These are phyloP conservation scores for Sebastes minor DNA, from an alignment of 2,797 vertebrate genomes.

Conservation along the genomic window DNA sequence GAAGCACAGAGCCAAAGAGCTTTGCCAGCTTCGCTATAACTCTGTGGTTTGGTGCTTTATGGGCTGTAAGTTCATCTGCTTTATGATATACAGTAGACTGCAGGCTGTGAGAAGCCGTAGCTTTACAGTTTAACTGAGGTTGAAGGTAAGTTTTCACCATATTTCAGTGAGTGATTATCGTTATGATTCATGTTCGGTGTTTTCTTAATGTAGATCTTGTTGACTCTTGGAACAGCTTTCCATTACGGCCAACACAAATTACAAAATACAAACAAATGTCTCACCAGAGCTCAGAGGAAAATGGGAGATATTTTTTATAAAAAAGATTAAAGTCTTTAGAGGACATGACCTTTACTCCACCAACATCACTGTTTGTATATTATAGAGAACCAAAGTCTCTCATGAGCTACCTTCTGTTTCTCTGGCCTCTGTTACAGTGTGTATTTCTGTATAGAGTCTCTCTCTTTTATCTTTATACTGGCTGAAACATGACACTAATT, in stretches of 20 bases:
- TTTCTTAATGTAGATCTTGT: neutral
- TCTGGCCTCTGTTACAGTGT: neutral
- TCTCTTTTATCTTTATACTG: neutral
- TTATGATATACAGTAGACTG: constrained; percentile 38
- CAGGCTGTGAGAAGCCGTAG: constrained; percentile 13
- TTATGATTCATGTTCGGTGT: neutral
- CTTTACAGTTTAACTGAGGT: constrained; percentile 10
- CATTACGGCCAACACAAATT: neutral
- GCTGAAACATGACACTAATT: neutral
- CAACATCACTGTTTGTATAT: neutral
- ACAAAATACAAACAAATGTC: neutral
- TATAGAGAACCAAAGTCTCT: neutral
- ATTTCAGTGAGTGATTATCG: constrained; percentile 14
- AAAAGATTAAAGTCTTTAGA: neutral
- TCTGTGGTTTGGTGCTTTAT: constrained; percentile 57
- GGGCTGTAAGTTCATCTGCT: constrained; percentile 46
- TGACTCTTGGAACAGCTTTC: neutral
- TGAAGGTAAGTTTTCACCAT: neutral
- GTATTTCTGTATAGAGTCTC: neutral
- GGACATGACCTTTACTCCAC: neutral
- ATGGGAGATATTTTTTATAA: neutral
- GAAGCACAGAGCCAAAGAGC: constrained; percentile 28
- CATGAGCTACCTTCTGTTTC: neutral
- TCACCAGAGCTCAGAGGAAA: neutral
- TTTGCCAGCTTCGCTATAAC: constrained; percentile 32